These are phyloP conservation scores for Uria lomvia DNA, from an alignment of 2,113 vertebrate genomes.

Conservation along the genomic window DNA sequence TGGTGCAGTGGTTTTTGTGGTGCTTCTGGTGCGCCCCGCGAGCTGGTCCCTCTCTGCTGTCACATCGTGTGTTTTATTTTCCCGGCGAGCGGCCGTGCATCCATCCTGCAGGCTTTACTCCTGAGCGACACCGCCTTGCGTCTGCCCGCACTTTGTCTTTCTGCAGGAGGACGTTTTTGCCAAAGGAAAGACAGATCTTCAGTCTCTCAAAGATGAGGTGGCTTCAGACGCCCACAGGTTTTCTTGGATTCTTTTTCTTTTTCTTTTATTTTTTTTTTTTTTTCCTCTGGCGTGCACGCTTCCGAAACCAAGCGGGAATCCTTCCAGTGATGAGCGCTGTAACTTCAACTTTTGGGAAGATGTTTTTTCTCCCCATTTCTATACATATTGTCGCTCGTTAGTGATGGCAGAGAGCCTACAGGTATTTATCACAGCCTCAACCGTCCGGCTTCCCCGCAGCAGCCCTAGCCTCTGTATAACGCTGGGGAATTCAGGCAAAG, in stretches of 20 bases:
- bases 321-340: background rate
- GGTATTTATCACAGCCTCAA: background rate
- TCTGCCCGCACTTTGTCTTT: background rate
- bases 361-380: background rate
- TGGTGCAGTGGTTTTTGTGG: background rate
- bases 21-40: rapidly evolving
- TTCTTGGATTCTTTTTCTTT: background rate
- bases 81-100: background rate
- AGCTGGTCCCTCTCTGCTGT: background rate
- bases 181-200: background rate
- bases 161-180: slow-evolving; percentile 27
- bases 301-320: slow-evolving; percentile 1
- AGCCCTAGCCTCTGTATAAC: background rate
- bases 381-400: background rate
- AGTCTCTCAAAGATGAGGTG: slow-evolving; percentile 40
- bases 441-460: background rate
- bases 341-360: slow-evolving; percentile 2
- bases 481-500: background rate
- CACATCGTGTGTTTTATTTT: background rate
- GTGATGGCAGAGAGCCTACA: background rate
- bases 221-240: slow-evolving; percentile 7
- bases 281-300: background rate
- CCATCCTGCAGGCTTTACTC: background rate
- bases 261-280: background rate
- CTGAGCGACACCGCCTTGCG: background rate